Percentiles rank a stretch among this genome's conserved stretches.
Conservation (phyloP, 2,113 vertebrate species). For the Cololabis saira region DNA sequence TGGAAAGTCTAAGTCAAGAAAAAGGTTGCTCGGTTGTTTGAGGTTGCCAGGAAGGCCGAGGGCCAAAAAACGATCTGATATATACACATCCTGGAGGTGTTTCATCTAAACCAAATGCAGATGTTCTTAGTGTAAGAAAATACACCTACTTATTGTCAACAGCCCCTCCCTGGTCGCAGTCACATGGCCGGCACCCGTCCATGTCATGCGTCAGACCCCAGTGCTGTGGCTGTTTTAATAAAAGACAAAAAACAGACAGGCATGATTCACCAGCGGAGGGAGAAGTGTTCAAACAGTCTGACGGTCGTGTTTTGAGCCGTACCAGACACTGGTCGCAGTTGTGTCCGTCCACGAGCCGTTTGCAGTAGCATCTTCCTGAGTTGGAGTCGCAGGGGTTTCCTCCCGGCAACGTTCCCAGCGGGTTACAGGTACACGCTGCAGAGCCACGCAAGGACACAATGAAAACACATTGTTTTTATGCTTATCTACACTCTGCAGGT, state of each 20-base stretch:
- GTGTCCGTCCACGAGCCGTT: slow-evolving; percentile 89
- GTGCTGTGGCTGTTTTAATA: slow-evolving; percentile 84
- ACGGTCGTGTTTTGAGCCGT: slow-evolving; percentile 20
- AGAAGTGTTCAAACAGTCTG: neutral
- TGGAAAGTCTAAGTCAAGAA: no score
- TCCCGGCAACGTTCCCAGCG: slow-evolving; percentile 88
- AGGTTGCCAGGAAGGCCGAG: no score
- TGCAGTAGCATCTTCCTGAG: slow-evolving; percentile 93
- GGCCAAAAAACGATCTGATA: no score
- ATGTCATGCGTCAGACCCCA: slow-evolving; percentile 96
- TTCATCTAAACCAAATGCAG: neutral
- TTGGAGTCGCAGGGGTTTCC: slow-evolving; percentile 87
- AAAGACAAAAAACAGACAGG: neutral
- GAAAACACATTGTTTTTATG: neutral
- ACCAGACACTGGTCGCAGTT: slow-evolving; percentile 91
- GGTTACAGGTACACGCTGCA: slow-evolving; percentile 91
- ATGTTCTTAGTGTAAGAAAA: neutral
- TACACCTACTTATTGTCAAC: slow-evolving; percentile 83
- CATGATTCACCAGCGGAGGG: neutral
- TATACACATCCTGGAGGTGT: neutral
- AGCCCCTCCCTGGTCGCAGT: slow-evolving; percentile 93
- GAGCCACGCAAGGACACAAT: slow-evolving; percentile 37
- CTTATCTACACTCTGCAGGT: neutral
- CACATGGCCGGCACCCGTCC: slow-evolving; percentile 93
- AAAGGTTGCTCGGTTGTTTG: no score